Base-by-base conservation (phyloP, 2,113 vertebrate species). In the Microtus pennsylvanicus region DNA sequence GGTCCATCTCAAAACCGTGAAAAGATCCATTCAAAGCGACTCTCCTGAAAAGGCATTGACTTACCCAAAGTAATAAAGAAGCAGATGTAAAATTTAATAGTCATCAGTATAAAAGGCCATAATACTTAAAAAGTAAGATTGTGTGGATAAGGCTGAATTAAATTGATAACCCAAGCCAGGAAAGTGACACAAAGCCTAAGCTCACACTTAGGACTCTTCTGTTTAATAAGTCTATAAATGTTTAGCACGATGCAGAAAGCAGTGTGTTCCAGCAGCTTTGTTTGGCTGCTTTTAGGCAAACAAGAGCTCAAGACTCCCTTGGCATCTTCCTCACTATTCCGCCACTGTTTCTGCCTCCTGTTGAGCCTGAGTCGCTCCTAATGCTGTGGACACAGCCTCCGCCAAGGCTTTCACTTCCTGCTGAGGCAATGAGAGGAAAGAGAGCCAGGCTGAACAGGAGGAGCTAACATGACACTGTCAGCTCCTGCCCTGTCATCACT, bases 81-180 rank as follows among this genome's bases (percentile, higher is more conserved):
- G 55, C n/a, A 93, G 67, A n/a, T 83, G 30, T 95, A 94, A 94
- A 95, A 96, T 87, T 77, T 93, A 93, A 93, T 93, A 88, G 52
- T 90, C 70, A 45, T 95, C 65, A n/a, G 67, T 92, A 38, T 82
- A 96, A 96, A 96, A 92, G 65, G 24, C 80, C 38, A 42, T 90
- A 97, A 91, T 85, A 87, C 87, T 95, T 96, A 65, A 90, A 96
- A 93, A 92, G 95, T 95, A 94, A 95, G 63, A 89, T 38, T 90
- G 45, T 94, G 96, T 95, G 90, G 70, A 88, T 94, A 76, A 76
- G 93, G 81, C 95, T 95, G 86, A 94, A n/a, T 92, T 89, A 90
- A 97, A 95, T 30, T 65, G 85, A 83, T 95, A 91, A 4, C 75
- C 35, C 80, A 90, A 95, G 83, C 45, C 86, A 92, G 65, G 45